A percentile compares a stretch with the other conserved stretches of the same genome.
These are phyloP conservation scores for Heliconius hortense DNA, from an alignment of 2,888 invertebrate genomes.

Conservation along the genomic window DNA sequence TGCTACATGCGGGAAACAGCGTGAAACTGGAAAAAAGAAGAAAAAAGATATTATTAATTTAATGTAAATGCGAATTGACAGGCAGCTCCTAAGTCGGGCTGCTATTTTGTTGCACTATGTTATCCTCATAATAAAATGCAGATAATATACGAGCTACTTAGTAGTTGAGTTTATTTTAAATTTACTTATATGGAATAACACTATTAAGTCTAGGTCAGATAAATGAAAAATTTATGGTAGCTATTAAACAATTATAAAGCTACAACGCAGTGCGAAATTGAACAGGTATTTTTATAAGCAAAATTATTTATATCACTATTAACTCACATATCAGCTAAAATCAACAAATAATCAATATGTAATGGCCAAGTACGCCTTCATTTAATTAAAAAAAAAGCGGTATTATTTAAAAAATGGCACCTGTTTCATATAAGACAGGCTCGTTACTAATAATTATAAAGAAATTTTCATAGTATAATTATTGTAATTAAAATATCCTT, in stretches of 20 bases:
- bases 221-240: neutral
- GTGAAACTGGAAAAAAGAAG: too few relatives aligned
- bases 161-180: neutral
- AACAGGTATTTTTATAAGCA: neutral
- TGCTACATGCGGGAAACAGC: too few relatives aligned
- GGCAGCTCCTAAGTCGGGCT: neutral
- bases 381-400: constrained; percentile 2
- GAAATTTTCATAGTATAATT: constrained; percentile 29
- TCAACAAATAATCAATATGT: constrained; percentile 7
- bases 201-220: neutral
- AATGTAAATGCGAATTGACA: neutral
- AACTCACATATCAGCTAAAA: constrained; percentile 9
- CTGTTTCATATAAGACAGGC: neutral
- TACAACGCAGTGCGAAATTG: neutral
- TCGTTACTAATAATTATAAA: constrained; percentile 28
- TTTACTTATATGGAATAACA: neutral
- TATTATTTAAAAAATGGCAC: constrained; percentile 15
- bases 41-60: neutral
- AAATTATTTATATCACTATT: neutral
- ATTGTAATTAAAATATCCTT: constrained; percentile 33
- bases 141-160: neutral
- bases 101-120: neutral
- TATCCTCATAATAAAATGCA: neutral
- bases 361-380: constrained; percentile 1
- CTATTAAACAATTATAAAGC: neutral